Base-by-base conservation (phyloP, 2,888 invertebrate genomes). In the Epinotia brunnichana region DNA sequence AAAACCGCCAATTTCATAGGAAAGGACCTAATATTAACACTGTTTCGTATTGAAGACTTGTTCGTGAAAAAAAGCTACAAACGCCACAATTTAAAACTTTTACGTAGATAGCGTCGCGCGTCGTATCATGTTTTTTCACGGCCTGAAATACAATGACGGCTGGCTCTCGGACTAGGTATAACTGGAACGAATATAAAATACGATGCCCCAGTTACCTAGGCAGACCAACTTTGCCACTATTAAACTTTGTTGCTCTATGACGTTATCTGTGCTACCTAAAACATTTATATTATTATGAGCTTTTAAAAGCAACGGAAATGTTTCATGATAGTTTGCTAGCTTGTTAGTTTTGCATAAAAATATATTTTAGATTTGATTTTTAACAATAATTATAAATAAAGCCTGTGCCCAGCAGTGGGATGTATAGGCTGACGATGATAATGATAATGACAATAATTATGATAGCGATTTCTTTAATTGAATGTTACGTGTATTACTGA, bases 171-270 rank as follows among this genome's bases (percentile, higher is more conserved):
- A 4, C 70, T 60, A 66, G 1, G 24, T 39, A 41, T 3, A 64
- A 66, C 39, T 60, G 15, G 70, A 66, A 60, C 53, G 41, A 53
- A 60, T 60, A 64, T 66, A 70, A 70, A 70, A 70, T 60, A 70
- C 59, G 21, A 51, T 41, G 70, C 17, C 70, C 70, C 19, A 70
- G 64, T 70, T 70, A 21, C 64, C 41, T 41, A 56, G 64, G 17
- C 64, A 29, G 39, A 70, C 48, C 57, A 70, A 70, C 63, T 51
- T 64, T 51, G 35, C 70, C 59, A 53, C 64, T 44, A 66, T 59
- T 64, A 51, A 69, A 69, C 68, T 60, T 63, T 51, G 63, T 70
- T 35, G 29, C 59, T 57, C 39, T 24, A 53, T 35, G 51, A 53
- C 51, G 59, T 53, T 70, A 70, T 70, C 48, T 41, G 41, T 29